Conservation (phyloP, 2,113 vertebrate genomes). For the Myiopsitta monachus region DNA sequence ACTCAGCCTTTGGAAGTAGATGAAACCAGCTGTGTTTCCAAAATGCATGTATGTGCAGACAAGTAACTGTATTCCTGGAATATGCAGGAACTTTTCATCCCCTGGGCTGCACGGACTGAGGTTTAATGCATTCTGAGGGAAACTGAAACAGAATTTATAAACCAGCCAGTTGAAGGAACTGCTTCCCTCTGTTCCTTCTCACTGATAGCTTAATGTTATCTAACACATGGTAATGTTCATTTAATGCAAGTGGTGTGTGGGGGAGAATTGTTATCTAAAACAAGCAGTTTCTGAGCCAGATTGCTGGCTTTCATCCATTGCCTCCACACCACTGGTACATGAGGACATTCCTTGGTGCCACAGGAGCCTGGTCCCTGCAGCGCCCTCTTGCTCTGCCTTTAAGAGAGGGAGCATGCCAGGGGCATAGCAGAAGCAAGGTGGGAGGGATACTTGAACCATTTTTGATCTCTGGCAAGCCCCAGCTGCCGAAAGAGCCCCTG, state of each 20-base stretch:
- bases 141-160: not conserved
- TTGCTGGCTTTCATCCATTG: not conserved
- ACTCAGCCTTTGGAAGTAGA: not conserved
- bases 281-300: not conserved
- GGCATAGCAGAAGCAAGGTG: rapidly evolving
- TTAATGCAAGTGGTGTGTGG: not conserved
- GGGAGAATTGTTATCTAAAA: not conserved
- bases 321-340: not conserved
- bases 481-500: not conserved
- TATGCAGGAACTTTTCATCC: not conserved
- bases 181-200: not conserved
- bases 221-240: not conserved
- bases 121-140: not conserved
- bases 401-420: rapidly evolving
- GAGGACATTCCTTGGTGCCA: not conserved
- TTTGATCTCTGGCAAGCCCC: slow-evolving; percentile 8
- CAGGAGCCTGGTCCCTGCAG: not conserved
- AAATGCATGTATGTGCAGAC: not conserved
- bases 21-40: not conserved
- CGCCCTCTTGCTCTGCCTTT: not conserved
- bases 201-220: not conserved
- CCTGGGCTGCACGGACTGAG: not conserved
- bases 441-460: not conserved
- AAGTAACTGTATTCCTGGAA: not conserved
- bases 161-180: not conserved